phyloP scores from a whole-genome alignment of 2,797 vertebrate species.

The Sebastes cheni region DNA sequence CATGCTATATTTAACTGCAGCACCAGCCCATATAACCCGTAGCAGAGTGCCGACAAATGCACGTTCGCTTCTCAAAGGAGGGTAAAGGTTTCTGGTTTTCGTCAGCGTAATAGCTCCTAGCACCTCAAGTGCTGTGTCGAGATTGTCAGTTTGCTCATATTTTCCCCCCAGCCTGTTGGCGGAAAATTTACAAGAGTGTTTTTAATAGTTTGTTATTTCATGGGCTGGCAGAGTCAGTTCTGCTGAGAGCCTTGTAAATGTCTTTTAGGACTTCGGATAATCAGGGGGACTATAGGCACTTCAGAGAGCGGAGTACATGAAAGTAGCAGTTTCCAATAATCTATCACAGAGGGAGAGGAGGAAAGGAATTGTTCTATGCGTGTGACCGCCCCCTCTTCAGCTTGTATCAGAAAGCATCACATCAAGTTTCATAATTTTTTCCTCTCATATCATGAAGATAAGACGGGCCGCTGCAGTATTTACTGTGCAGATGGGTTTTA shows the following conservation, averaged over 20 bases:
- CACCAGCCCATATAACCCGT: slow-evolving; percentile 16
- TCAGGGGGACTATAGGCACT: slow-evolving; percentile 30
- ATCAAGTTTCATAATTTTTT: slow-evolving; percentile 7
- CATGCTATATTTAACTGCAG: slow-evolving; percentile 55
- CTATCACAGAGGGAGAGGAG: neutral
- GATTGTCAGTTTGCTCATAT: slow-evolving; percentile 63
- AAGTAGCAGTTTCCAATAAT: slow-evolving; percentile 41
- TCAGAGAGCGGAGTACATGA: slow-evolving; percentile 30
- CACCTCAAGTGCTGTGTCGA: slow-evolving; percentile 54
- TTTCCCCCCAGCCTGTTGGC: slow-evolving; percentile 51
- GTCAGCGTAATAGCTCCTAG: slow-evolving; percentile 53
- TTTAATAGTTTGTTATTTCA: slow-evolving; percentile 74
- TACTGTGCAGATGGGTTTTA: slow-evolving; percentile 14
- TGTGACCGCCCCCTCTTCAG: neutral
- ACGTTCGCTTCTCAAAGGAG: slow-evolving; percentile 17
- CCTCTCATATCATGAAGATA: neutral
- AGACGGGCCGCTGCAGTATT: neutral
- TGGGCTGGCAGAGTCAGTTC: slow-evolving; percentile 59
- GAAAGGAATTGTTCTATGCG: neutral
- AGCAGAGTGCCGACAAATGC: slow-evolving; percentile 43
- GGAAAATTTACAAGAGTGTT: slow-evolving; percentile 65
- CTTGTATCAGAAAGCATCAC: neutral
- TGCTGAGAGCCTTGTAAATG: slow-evolving; percentile 68
- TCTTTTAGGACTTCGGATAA: slow-evolving; percentile 53
- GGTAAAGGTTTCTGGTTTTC: slow-evolving; percentile 58